Percentiles rank a stretch among this genome's conserved stretches.
Evolutionary conservation across 2,888 invertebrate genomes (phyloP).

Genomic region (Chymomyza fuscimana): DNA sequence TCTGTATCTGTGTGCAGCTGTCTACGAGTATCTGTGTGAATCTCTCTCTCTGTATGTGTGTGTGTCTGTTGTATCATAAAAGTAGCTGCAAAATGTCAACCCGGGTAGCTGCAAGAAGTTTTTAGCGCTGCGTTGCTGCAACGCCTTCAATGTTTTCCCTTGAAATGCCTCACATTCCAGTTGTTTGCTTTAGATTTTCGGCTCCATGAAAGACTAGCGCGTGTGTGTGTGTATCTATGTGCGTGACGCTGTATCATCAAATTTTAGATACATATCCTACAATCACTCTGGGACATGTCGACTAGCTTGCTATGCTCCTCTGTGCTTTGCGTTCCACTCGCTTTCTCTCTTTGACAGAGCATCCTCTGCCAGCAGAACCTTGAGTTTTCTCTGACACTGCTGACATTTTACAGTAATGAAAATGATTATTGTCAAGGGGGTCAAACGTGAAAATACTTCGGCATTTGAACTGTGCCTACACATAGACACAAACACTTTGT

Average conservation of each 20-base stretch:
- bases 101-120: conserved; percentile 40
- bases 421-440: conserved; percentile 67
- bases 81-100: conserved; percentile 65
- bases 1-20: neutral
- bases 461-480: conserved; percentile 13
- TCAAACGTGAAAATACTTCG: conserved; percentile 17
- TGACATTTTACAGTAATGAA: conserved; percentile 63
- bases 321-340: conserved; percentile 31
- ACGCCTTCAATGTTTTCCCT: conserved; percentile 50
- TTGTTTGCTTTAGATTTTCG: conserved; percentile 66
- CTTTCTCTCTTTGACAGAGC: neutral
- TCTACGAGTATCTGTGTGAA: neutral
- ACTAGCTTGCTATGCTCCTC: conserved; percentile 27
- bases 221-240: neutral
- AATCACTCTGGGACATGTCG: conserved; percentile 6
- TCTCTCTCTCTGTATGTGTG: neutral
- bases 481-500: conserved; percentile 5
- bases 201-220: conserved; percentile 7
- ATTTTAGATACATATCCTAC: conserved; percentile 61
- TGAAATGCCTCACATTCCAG: conserved; percentile 46
- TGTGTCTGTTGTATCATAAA: conserved; percentile 35
- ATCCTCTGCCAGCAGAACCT: neutral
- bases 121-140: neutral
- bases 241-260: conserved; percentile 50
- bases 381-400: conserved; percentile 51